These are phyloP conservation scores for Varanus komodoensis DNA, from an alignment of 2,113 vertebrate genomes.

Conservation along the genomic window DNA sequence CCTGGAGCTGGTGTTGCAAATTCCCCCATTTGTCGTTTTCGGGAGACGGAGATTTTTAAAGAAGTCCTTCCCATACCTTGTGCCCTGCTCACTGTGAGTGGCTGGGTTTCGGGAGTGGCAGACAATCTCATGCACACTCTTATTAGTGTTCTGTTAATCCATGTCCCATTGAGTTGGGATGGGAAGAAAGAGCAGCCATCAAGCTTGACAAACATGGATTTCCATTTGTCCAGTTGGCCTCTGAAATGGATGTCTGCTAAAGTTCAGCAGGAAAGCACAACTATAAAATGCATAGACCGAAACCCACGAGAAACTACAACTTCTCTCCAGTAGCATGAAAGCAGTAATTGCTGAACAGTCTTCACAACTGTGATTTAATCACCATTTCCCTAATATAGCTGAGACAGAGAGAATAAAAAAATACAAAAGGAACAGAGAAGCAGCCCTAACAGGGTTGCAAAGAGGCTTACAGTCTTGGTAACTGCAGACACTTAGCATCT, in stretches of 20 bases:
- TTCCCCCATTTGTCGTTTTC: no score
- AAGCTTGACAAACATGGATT: background rate
- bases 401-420: background rate
- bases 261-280: background rate
- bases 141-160: background rate
- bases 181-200: background rate
- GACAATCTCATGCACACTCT: no score
- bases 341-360: background rate
- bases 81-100: no score
- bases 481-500: background rate
- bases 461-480: background rate
- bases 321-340: background rate
- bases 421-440: background rate
- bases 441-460: background rate
- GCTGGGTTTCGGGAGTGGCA: no score
- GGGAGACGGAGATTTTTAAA: no score
- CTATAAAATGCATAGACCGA: background rate
- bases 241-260: background rate
- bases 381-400: background rate
- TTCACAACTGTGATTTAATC: background rate
- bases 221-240: background rate
- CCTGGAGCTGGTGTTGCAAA: no score
- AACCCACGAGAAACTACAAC: background rate
- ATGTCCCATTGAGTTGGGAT: background rate
- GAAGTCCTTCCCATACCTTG: no score